A percentile compares a stretch with the other conserved stretches of the same genome.
These are phyloP conservation scores for Atta cephalotes DNA, from an alignment of 1,140 invertebrate genomes.

Conservation along the genomic window DNA sequence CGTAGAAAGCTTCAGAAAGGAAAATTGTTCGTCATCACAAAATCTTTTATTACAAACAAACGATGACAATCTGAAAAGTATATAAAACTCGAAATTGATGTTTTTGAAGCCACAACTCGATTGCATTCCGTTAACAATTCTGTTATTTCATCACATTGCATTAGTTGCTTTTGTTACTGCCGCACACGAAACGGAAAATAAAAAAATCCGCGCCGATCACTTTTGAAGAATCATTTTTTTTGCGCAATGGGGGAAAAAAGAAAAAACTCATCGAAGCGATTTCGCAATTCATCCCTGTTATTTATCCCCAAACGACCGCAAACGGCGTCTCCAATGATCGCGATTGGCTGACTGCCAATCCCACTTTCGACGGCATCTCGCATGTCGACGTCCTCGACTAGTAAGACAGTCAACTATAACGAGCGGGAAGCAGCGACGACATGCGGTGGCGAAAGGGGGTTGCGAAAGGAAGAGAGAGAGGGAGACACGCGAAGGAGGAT, in stretches of 20 bases:
- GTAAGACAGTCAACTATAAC: constrained; percentile 57
- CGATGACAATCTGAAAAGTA: constrained; percentile 27
- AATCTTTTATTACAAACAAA: constrained; percentile 31
- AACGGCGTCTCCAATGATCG: constrained; percentile 40
- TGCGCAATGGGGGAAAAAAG: neutral
- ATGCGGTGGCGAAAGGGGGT: constrained; percentile 19
- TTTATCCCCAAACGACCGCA: constrained; percentile 50
- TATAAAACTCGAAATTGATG: constrained; percentile 45
- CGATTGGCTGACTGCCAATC: constrained; percentile 56
- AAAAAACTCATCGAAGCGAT: neutral
- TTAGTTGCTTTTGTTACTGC: constrained; percentile 8
- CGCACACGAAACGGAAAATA: neutral
- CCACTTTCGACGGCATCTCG: constrained; percentile 51
- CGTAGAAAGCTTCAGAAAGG: neutral
- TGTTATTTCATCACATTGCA: constrained; percentile 48
- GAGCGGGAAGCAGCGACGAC: constrained; percentile 57
- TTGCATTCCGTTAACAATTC: constrained; percentile 15
- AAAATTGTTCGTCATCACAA: constrained; percentile 17
- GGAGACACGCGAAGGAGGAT: neutral
- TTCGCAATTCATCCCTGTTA: constrained; percentile 57
- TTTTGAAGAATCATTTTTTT: constrained; percentile 48
- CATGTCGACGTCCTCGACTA: constrained; percentile 45
- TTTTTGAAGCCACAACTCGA: constrained; percentile 41
- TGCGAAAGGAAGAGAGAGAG: neutral
- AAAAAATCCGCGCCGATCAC: constrained; percentile 38